phyloP scores from a whole-genome alignment of 2,888 invertebrate species.

The Abrostola triplasia region DNA sequence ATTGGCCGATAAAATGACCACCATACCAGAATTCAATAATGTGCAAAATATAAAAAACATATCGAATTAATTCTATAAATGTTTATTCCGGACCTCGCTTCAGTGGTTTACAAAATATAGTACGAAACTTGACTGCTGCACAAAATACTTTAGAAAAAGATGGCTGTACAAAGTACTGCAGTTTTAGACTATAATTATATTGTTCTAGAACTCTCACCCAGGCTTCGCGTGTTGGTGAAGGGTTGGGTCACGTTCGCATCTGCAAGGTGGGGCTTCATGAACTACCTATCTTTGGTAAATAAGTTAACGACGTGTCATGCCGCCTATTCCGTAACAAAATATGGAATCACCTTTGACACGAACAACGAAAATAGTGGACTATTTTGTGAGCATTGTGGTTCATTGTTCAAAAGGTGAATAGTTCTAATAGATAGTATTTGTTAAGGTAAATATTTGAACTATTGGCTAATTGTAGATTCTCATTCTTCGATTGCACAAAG shows the following conservation, averaged over 20 bases:
- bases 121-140: not conserved
- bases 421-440: too few species aligned
- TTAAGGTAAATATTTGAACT: too few species aligned
- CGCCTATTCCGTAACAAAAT: conserved; percentile 61
- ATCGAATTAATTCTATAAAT: not conserved
- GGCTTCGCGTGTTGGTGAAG: conserved; percentile 71
- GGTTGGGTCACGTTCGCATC: conserved; percentile 70
- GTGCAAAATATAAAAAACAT: conserved; percentile 2
- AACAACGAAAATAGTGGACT: conserved; percentile 60
- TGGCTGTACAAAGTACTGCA: conserved; percentile 15
- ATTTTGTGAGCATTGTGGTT: conserved; percentile 49
- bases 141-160: conserved; percentile 1
- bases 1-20: too few species aligned
- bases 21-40: conserved; percentile 5
- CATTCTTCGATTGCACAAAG: conserved; percentile 11
- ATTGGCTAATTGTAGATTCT: not conserved
- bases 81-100: conserved; percentile 8
- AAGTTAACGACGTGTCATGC: conserved; percentile 72
- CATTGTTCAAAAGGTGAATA: conserved; percentile 31
- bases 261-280: conserved; percentile 64
- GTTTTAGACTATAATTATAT: conserved; percentile 12
- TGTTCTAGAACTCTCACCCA: conserved; percentile 37
- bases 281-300: conserved; percentile 65
- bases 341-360: conserved; percentile 68
- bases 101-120: not conserved